These are phyloP conservation scores for Podargus strigoides DNA, from an alignment of 2,797 vertebrate genomes.

Conservation along the genomic window DNA sequence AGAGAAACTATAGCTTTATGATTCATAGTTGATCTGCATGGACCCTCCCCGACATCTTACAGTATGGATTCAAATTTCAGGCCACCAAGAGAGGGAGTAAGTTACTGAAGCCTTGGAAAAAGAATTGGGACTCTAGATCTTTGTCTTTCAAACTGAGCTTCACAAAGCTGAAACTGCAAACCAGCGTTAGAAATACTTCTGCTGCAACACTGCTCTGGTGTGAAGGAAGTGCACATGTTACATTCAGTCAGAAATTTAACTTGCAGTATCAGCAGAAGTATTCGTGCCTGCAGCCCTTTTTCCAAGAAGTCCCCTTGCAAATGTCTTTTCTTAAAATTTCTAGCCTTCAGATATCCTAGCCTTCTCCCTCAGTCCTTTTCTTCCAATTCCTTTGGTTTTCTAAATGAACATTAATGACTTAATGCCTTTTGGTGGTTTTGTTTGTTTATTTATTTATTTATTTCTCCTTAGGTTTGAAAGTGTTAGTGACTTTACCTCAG, in stretches of 20 bases:
- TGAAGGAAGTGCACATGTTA: neutral
- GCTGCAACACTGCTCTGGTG: neutral
- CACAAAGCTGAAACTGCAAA: neutral
- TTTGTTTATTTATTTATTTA: neutral
- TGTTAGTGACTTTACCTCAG: conserved; percentile 82
- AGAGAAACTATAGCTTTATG: neutral
- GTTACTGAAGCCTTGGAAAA: neutral
- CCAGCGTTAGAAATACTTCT: neutral
- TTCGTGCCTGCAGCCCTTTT: neutral
- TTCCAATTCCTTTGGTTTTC: neutral
- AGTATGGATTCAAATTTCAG: neutral
- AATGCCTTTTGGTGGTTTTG: neutral
- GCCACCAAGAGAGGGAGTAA: neutral
- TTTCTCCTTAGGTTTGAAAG: conserved; percentile 84
- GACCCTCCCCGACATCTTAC: neutral
- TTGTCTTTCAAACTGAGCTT: neutral
- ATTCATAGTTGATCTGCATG: neutral
- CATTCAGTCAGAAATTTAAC: neutral
- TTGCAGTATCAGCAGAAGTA: neutral
- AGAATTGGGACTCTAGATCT: neutral
- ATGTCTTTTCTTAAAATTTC: neutral
- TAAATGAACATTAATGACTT: neutral
- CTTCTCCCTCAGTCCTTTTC: neutral
- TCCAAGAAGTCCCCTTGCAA: neutral
- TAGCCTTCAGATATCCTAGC: neutral